Evolutionary conservation across 2,113 vertebrate genomes (phyloP), one percentile per base, ranked within the genome.

Genomic region (Platichthys flesus): DNA sequence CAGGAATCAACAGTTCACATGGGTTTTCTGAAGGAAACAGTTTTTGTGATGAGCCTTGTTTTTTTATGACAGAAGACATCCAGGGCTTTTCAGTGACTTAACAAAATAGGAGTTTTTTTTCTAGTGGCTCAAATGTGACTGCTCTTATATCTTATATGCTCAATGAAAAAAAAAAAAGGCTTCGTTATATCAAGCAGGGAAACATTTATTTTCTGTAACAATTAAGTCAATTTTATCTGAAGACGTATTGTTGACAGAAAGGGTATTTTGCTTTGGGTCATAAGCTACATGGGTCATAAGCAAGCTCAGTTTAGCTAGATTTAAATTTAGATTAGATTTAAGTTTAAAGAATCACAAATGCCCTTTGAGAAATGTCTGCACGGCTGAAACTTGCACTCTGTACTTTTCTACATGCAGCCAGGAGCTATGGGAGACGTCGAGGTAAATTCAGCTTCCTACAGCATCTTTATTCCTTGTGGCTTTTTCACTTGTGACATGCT

Each of bases 381-480:
- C 88, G 92, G 95, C 92, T 93, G 69, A 92, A 91, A 81, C 83
- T 56, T 89, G 54, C 74, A 65, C 94, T 96, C 91, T 97, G 92
- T 96, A 92, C 95, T 97, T 95, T 96, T 96, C 96, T 94, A 95
- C 97, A 98, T 95, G 97, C 98, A 99, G 97, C 98, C 65, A 97
- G 97, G 95, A 97, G 96, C 96, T 99, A 96, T 96, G 97, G 97
- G 94, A 95, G 97, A 97, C 97, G 97, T 95, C 96, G 98, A 99
- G 98, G 98, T 99, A 99, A 99, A 95, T 87, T 74, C 78, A 64
- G 66, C 65, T 74, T 80, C 60, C 74, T 71, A 37, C 56, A 52
- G 20, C 47, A 18, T 64, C 45, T 82, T 14, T 56, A 71, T n/a
- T 28, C 52, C 40, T 35, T 70, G 35, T 86, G 74, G 69, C 82